Base-by-base conservation (phyloP, 2,888 invertebrate species). In the Homarus gammarus region DNA sequence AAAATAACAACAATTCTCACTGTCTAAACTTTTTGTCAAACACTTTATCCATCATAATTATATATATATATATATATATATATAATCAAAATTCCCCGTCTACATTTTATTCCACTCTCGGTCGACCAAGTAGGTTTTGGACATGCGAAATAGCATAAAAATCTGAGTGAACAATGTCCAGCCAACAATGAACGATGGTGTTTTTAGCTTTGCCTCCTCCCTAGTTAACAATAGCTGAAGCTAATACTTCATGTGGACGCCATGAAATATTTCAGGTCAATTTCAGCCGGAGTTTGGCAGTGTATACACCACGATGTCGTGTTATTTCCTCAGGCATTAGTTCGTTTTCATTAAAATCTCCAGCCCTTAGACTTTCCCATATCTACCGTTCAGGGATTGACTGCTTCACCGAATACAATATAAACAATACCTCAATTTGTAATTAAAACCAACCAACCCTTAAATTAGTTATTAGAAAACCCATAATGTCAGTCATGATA, bases 221-320 rank as follows among this genome's bases (percentile, higher is more conserved):
- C 75, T 84, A 84, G 84, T 79, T 86, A 79, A 86, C 86, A 86
- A 86, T 73, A 77, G 79, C 78, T 79, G 79, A 70, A 70, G 51
- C 79, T 86, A 86, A 86, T 86, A 86, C 86, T 79, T 86, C 86
- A 86, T 86, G 86, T 86, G 79, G 51, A 49, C 40, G 33, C 79
- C 86, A 86, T 86, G 86, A 86, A 86, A 86, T 86, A 86, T 86
- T 86, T 86, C 86, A 27, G 79, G 79, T 70, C 86, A 86, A 86
- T 86, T 86, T 79, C 78, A 86, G 85, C 85, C 12, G 31, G 51
- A 78, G 72, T 64, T 27, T 27, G 61, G 31, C 61, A 22, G 56
- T 15, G 81, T 77, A 18, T 27, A 49, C 40, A 38, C 36, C 18
- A 22, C 12, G 51, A 12, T 36, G 79, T 33, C 33, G 51, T 22